Evolutionary conservation across 2,888 invertebrate genomes (phyloP).

Genomic region (Tetranychus piercei): DNA sequence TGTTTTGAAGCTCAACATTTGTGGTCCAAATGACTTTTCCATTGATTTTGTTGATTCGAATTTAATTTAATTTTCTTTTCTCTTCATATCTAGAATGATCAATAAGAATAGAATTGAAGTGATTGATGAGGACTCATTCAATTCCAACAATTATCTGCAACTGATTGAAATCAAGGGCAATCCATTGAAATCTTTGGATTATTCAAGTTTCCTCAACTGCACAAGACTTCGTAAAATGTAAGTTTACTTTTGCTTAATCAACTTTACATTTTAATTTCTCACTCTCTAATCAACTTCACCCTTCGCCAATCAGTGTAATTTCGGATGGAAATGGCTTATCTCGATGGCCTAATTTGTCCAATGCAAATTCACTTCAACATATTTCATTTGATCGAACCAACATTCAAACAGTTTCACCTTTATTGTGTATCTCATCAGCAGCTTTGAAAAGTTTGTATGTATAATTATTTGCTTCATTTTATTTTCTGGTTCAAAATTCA

Average conservation of each 20-base stretch:
- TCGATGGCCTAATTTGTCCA: background rate
- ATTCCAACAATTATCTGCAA: background rate
- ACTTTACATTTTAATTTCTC: background rate
- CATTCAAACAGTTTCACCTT: background rate
- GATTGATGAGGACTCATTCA: background rate
- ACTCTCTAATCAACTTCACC: background rate
- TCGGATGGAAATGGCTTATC: background rate
- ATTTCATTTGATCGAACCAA: constrained; percentile 8
- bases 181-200: background rate
- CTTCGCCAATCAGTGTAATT: background rate
- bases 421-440: background rate
- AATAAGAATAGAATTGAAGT: background rate
- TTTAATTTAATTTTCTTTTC: background rate
- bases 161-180: background rate
- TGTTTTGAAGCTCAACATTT: no score
- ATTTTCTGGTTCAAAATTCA: no score
- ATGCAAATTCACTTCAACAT: background rate
- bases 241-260: background rate
- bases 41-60: background rate
- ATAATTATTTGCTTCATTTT: background rate
- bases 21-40: background rate
- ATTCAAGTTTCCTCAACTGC: background rate
- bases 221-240: background rate
- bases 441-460: background rate
- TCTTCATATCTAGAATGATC: background rate